phyloP scores from a whole-genome alignment of 2,113 vertebrate species.

The Cepphus grylle region DNA sequence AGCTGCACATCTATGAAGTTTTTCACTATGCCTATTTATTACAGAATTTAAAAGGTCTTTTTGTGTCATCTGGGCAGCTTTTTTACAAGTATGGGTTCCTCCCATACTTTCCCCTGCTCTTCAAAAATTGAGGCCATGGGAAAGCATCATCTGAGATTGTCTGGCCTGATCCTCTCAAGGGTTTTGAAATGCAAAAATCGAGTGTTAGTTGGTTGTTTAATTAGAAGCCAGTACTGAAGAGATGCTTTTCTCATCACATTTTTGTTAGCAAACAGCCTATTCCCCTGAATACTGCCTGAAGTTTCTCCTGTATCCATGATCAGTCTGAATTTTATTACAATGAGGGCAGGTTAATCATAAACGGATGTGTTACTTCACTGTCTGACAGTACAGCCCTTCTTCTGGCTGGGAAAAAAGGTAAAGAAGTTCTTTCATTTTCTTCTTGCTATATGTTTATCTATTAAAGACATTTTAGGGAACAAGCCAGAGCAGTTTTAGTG shows the following conservation, averaged over 20 bases:
- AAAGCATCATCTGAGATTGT: not conserved
- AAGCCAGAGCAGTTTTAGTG: not conserved
- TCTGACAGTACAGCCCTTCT: not conserved
- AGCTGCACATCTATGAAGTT: not conserved
- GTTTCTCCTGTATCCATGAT: not conserved
- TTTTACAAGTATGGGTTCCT: not conserved
- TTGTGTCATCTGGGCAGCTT: not conserved
- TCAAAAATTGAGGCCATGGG: not conserved
- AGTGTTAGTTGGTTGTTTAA: not conserved
- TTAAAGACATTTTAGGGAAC: not conserved
- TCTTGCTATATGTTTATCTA: not conserved
- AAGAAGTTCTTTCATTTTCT: not conserved
- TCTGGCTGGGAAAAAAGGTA: not conserved
- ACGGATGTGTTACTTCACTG: not conserved
- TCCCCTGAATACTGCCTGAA: not conserved
- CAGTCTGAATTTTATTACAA: not conserved
- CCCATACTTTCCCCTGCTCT: not conserved
- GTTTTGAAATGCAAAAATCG: not conserved
- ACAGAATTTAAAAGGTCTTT: not conserved
- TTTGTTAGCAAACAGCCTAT: not conserved
- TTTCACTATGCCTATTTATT: not conserved
- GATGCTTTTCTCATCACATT: not conserved
- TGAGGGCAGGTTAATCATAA: not conserved
- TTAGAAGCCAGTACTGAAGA: not conserved
- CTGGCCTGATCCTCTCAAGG: not conserved